Conservation (phyloP, 1,140 invertebrate genomes). For the Ceratina japonica region DNA sequence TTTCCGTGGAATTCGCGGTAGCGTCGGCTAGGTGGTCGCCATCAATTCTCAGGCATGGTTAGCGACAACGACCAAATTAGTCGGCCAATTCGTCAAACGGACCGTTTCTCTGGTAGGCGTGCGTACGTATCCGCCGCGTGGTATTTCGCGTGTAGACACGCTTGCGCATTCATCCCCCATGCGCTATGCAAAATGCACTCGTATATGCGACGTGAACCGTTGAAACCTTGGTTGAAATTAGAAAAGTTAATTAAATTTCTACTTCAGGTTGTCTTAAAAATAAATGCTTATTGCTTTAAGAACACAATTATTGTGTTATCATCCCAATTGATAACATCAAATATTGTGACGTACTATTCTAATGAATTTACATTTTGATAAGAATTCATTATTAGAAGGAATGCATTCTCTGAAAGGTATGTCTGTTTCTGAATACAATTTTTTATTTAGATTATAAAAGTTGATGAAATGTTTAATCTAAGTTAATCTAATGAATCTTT, state of each 20-base stretch:
- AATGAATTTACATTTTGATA: too few species aligned
- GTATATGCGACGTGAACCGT: neutral
- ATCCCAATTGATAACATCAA: too few species aligned
- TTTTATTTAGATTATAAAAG: too few species aligned
- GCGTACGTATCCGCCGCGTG: conserved; percentile 54
- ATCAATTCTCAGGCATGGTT: conserved; percentile 55
- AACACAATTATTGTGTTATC: neutral
- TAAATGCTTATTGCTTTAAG: too few species aligned
- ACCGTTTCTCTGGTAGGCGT: conserved; percentile 60
- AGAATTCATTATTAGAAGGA: neutral
- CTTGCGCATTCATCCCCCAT: conserved; percentile 15
- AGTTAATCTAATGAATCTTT: too few species aligned
- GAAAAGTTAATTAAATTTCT: neutral
- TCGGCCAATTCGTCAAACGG: conserved; percentile 65
- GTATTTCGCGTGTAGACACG: conserved; percentile 37
- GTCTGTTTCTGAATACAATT: too few species aligned
- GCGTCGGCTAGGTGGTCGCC: conserved; percentile 59
- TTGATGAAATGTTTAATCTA: too few species aligned
- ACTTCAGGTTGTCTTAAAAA: neutral
- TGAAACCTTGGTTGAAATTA: neutral
- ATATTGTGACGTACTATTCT: too few species aligned
- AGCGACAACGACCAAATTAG: conserved; percentile 65
- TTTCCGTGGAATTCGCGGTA: conserved; percentile 55
- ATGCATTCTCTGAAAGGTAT: too few species aligned
- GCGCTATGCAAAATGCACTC: neutral